Conservation (phyloP, 2,113 vertebrate species). For the Hyaena hyaena region DNA sequence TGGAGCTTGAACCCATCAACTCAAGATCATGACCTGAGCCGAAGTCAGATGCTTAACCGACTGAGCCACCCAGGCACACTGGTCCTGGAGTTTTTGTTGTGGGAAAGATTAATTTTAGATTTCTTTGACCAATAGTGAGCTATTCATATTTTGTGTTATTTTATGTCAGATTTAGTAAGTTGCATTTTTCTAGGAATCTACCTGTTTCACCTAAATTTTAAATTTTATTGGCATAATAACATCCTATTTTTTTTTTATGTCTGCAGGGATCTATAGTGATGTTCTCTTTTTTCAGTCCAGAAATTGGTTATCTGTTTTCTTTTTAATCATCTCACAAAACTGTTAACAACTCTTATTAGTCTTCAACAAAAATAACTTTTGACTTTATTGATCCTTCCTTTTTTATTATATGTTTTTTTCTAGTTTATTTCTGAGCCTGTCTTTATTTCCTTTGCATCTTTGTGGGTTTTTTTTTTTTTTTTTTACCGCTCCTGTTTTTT, state of each 20-base stretch:
- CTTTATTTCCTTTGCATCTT: background rate
- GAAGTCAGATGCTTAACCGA: too few relatives aligned
- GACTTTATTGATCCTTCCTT: background rate
- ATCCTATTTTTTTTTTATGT: background rate
- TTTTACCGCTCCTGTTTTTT: background rate
- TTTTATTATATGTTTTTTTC: background rate
- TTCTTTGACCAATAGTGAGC: background rate
- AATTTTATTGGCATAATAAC: background rate
- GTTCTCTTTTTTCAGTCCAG: background rate
- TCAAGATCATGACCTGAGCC: too few relatives aligned
- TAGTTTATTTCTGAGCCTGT: background rate
- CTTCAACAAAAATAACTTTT: background rate
- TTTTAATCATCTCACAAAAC: background rate
- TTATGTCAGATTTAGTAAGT: constrained; percentile 1
- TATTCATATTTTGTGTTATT: constrained; percentile 17
- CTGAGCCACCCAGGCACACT: too few relatives aligned
- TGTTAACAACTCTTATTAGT: background rate
- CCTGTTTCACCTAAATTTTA: background rate
- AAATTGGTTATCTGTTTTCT: background rate
- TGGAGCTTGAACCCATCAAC: too few relatives aligned
- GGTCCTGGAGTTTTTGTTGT: background rate
- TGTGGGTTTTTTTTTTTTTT: background rate
- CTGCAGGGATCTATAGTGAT: background rate
- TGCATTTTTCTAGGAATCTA: background rate
- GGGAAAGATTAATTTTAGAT: background rate